These are phyloP conservation scores for Dolomedes plantarius DNA, from an alignment of 2,888 invertebrate species.

Conservation along the genomic window DNA sequence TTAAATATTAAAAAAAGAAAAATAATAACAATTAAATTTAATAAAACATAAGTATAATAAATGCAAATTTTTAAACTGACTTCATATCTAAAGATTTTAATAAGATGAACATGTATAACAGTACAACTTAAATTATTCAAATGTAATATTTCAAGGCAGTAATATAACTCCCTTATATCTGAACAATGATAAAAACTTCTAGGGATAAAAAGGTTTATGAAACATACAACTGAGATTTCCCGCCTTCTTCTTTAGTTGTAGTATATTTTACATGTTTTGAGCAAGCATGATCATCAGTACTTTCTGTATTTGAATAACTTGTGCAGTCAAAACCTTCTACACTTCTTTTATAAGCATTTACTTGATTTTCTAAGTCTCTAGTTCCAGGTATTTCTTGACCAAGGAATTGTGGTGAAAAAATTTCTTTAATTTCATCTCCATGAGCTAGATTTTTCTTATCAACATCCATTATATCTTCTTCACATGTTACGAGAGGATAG, in stretches of 20 bases:
- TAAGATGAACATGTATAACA: too few relatives aligned
- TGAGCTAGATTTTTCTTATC: neutral
- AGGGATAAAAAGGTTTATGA: neutral
- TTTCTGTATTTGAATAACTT: neutral
- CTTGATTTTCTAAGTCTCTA: slow-evolving; percentile 29
- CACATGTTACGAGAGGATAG: slow-evolving; percentile 81
- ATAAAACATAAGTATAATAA: too few relatives aligned
- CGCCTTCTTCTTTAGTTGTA: neutral
- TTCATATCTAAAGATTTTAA: too few relatives aligned
- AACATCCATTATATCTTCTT: neutral
- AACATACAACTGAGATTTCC: neutral
- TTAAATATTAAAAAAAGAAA: too few relatives aligned
- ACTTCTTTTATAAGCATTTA: slow-evolving; percentile 39
- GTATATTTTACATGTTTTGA: neutral
- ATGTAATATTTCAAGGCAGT: too few relatives aligned
- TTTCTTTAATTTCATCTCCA: neutral
- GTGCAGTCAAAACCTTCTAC: neutral
- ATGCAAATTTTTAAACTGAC: too few relatives aligned
- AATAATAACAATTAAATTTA: too few relatives aligned
- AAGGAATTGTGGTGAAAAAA: neutral
- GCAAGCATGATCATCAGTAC: neutral
- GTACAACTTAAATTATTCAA: too few relatives aligned
- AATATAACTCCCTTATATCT: too few relatives aligned
- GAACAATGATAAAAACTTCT: too few relatives aligned
- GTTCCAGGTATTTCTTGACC: slow-evolving; percentile 50